Evolutionary conservation across 2,797 vertebrate genomes (phyloP), one percentile per base, ranked within the genome.

Genomic region (Mionectes olivaceus): DNA sequence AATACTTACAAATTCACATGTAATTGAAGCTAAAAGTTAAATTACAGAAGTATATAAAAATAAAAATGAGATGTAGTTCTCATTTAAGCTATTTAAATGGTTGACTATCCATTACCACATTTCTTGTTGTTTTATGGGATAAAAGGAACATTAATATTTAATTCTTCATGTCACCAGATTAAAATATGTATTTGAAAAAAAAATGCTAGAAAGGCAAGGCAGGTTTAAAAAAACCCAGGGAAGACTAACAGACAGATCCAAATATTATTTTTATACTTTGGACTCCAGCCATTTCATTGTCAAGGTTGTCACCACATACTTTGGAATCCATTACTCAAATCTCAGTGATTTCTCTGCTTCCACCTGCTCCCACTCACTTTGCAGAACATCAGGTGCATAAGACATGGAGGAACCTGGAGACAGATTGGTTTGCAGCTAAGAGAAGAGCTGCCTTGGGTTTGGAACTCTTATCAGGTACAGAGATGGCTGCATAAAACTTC

Each of bases 301-400:
- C 75, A 91, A 81, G 73, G 83, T 11, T 95, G 90, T 91, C 85
- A 90, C 86, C 50, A 91, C 13, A 50, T 23, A 23, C 60, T 87
- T 83, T 70, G 49, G 52, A 79, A 52, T 76, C 88, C 81, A 91
- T 87, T 89, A 90, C 73, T 91, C 89, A 87, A 63, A 87, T 55
- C 23, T 41, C 87, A 67, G 5, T 50, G 39, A 87, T n/a, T 61
- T 35, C 1, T 1, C 19, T 33, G 74, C 19, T 77, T 79, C 79
- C 43, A 94, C 46, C 79, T 94, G 75, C 57, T 94, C 71, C 70
- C 81, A 46, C 30, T 80, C 81, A 41, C 32, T 87, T 13, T 68
- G 64, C 46, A 76, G 57, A 92, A 71, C 12, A 43, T 73, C 25
- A 82, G 59, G 50, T 81, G 63, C 30, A 71, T 46, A 60, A 89